Conservation (phyloP, 2,888 invertebrate genomes). For the Amphimallon solstitiale region DNA sequence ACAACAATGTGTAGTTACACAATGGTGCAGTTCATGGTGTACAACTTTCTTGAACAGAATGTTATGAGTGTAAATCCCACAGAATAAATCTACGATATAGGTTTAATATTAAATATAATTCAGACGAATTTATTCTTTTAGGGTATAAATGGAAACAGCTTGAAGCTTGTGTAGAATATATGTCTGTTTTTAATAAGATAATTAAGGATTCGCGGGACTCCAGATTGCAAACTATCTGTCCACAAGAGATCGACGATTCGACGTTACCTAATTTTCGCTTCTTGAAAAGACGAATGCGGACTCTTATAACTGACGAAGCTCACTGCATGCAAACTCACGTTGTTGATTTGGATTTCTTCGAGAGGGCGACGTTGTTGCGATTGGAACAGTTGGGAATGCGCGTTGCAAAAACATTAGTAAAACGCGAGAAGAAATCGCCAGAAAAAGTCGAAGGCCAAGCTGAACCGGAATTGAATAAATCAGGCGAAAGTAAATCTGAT, state of each 20-base stretch:
- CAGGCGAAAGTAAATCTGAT: not conserved
- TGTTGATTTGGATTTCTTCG: conserved; percentile 84
- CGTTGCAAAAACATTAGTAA: conserved; percentile 46
- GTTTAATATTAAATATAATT: no score
- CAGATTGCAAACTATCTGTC: conserved; percentile 67
- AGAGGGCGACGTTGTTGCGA: conserved; percentile 59
- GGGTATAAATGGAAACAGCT: conserved; percentile 81
- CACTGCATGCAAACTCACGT: conserved; percentile 86
- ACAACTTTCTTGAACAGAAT: no score
- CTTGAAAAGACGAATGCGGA: conserved; percentile 72
- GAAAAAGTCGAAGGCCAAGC: conserved; percentile 38
- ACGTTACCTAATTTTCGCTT: conserved; percentile 54
- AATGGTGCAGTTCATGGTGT: no score
- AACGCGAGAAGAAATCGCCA: conserved; percentile 38
- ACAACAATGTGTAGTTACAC: no score
- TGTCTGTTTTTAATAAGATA: conserved; percentile 73
- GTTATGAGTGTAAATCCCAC: no score
- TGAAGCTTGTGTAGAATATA: conserved; percentile 82
- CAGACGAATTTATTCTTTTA: conserved; percentile 52
- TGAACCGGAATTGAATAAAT: conserved; percentile 36
- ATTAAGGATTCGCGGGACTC: conserved; percentile 66
- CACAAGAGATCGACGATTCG: conserved; percentile 62
- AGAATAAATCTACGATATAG: no score
- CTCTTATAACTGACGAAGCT: conserved; percentile 74
- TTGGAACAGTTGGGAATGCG: conserved; percentile 55